Evolutionary conservation across 2,113 vertebrate genomes (phyloP).

Genomic region (Sterna hirundo): DNA sequence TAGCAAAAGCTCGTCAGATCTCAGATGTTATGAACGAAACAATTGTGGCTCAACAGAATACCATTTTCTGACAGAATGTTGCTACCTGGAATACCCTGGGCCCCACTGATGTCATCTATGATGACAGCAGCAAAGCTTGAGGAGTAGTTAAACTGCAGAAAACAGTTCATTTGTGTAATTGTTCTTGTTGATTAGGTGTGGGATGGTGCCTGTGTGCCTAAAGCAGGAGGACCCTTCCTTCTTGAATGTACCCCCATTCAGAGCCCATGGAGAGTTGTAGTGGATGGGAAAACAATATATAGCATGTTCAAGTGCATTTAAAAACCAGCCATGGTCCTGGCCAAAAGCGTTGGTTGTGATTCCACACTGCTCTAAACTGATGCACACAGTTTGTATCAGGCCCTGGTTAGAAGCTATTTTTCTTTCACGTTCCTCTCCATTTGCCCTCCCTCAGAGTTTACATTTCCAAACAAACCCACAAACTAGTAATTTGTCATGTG

Average conservation of each 20-base stretch:
- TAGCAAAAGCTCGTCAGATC: neutral
- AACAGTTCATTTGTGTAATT: neutral
- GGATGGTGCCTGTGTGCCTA: neutral
- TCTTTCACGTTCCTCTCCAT: slow-evolving; percentile 11
- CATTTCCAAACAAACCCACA: slow-evolving; percentile 19
- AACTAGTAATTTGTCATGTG: neutral
- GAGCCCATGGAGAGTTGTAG: neutral
- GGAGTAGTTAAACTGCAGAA: neutral
- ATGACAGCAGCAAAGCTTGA: neutral
- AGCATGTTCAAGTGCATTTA: neutral
- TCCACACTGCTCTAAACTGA: neutral
- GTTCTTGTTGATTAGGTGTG: neutral
- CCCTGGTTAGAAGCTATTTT: slow-evolving; percentile 41
- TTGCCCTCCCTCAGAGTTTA: neutral
- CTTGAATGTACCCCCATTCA: neutral
- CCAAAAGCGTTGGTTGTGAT: neutral
- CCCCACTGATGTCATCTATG: neutral
- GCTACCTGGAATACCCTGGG: neutral
- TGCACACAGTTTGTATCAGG: neutral
- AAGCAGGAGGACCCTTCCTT: neutral
- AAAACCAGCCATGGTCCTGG: neutral
- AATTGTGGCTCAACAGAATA: neutral
- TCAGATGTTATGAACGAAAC: neutral
- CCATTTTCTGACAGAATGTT: neutral
- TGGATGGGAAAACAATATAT: neutral